Evolutionary conservation across 2,113 vertebrate genomes (phyloP), one percentile per base, ranked within the genome.

Genomic region (Tragelaphus imberbis): DNA sequence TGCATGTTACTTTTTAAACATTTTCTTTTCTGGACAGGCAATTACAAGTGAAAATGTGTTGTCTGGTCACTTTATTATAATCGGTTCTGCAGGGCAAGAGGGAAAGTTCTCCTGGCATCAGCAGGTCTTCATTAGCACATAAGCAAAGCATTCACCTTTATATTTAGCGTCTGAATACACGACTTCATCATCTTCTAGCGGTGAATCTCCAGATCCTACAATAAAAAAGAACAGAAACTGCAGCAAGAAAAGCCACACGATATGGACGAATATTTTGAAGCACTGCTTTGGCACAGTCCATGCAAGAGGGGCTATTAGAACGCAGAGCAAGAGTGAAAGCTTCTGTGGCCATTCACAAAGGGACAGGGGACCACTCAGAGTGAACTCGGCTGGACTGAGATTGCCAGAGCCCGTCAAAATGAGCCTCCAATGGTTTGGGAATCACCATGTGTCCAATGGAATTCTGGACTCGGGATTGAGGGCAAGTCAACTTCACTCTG

Each of bases 131-230:
- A 93, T 98, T 98, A 99, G 99, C 98, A 98, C 84, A 98, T 88
- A 98, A 98, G 98, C 98, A 98, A 99, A 99, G 98, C 98, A 98
- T 98, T 99, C 99, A 99, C 99, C 99, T 99, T 99, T 99, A 97
- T 99, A 99, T 99, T 99, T 99, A 99, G 7, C 95, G 98, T 96
- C 99, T 98, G 99, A 98, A 99, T 99, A 99, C 97, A 98, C 99
- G 98, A 99, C 99, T 99, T 99, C 99, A 11, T 99, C 99, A 23
- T 99, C 99, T 99, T 99, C 99, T 97, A 99, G 98, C 71, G 99
- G 94, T 96, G 99, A 99, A 86, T 99, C 99, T 99, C 99, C 99
- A 92, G 99, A 99, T 98, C 99, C 99, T 99, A 99, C 97, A 99
- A 99, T 30, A 99, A 98, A 99, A 53, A 97, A 98, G 97, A 98